Conservation (phyloP, 2,888 invertebrate species). For the Diarsia mendica region DNA sequence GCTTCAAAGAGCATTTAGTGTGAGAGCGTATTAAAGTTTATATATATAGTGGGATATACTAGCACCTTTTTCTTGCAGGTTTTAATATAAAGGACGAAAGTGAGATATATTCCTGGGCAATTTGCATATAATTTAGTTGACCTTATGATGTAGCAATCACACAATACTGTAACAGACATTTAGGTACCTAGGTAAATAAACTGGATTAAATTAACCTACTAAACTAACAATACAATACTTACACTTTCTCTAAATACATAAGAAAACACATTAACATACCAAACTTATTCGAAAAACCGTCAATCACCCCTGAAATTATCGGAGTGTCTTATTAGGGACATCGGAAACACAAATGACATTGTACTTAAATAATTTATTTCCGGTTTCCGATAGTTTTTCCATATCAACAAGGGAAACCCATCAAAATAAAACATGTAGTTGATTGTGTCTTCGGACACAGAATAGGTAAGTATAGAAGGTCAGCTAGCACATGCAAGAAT, state of each 20-base stretch:
- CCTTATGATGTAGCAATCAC: not conserved
- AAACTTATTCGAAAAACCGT: constrained; percentile 17
- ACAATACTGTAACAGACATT: not conserved
- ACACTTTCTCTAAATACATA: not conserved
- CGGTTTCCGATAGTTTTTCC: constrained; percentile 47
- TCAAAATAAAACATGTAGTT: constrained; percentile 53
- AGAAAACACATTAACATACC: constrained; percentile 20
- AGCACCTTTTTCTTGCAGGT: not conserved
- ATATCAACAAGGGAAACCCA: constrained; percentile 48
- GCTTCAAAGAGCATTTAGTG: not conserved
- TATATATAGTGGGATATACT: not conserved
- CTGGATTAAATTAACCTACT: not conserved
- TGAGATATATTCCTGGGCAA: no score
- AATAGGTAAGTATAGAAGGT: constrained; percentile 5
- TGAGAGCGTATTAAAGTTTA: not conserved
- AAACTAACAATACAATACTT: constrained; percentile 7
- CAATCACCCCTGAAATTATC: constrained; percentile 14
- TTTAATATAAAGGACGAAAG: not conserved
- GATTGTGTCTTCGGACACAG: constrained; percentile 30
- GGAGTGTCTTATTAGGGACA: constrained; percentile 21
- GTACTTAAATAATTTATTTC: constrained; percentile 39
- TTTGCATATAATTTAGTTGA: not conserved
- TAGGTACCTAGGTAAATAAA: not conserved
- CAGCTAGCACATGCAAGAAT: no score
- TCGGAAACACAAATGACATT: constrained; percentile 36